Conservation (phyloP, 1,140 invertebrate genomes). For the Ephestia elutella region DNA sequence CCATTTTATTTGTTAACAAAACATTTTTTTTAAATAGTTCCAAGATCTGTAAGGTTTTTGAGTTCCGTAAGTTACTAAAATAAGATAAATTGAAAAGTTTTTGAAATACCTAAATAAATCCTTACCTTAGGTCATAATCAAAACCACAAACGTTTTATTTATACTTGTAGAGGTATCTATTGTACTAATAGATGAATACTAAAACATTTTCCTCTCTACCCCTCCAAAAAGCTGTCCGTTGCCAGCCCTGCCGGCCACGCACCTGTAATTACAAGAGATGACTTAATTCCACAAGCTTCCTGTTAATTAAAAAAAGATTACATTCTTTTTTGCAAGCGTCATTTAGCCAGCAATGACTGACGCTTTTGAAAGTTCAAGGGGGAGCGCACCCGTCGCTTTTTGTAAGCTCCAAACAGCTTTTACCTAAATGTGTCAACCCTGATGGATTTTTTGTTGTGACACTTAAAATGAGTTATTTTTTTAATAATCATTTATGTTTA, state of each 20-base stretch:
- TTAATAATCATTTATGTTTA: slow-evolving; percentile 8
- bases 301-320: slow-evolving; percentile 20
- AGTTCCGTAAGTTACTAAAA: too few species aligned
- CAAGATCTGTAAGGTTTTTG: too few species aligned
- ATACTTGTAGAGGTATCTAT: too few species aligned
- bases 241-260: not conserved
- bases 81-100: too few species aligned
- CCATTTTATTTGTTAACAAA: too few species aligned
- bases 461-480: slow-evolving; percentile 9
- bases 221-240: not conserved
- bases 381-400: not conserved
- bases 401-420: not conserved
- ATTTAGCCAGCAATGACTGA: slow-evolving; percentile 4
- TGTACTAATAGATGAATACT: too few species aligned
- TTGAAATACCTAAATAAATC: too few species aligned
- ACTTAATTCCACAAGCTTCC: slow-evolving; percentile 16
- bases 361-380: slow-evolving; percentile 1
- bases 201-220: too few species aligned
- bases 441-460: not conserved
- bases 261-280: slow-evolving; percentile 17
- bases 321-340: slow-evolving; percentile 13
- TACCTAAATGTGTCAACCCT: slow-evolving; percentile 2
- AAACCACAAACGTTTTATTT: too few species aligned
- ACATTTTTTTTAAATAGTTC: too few species aligned
- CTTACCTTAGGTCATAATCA: too few species aligned